Evolutionary conservation across 2,888 invertebrate genomes (phyloP).

Genomic region (Eupithecia inturbata): DNA sequence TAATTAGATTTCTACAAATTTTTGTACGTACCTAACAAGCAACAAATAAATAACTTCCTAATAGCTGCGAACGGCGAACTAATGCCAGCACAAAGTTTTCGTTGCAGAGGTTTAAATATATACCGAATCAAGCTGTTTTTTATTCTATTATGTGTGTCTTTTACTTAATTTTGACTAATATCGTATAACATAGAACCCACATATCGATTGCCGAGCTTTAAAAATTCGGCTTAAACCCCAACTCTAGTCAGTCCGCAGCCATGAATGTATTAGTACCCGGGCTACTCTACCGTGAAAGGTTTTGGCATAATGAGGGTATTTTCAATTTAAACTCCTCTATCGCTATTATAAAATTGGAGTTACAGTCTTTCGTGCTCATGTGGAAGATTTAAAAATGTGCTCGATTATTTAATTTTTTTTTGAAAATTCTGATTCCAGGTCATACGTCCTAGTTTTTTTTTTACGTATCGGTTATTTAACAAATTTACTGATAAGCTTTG

Average conservation of each 20-base stretch:
- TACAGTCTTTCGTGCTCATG: conserved; percentile 37
- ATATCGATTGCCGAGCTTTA: not conserved
- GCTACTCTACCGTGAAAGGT: conserved; percentile 50
- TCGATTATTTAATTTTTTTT: not conserved
- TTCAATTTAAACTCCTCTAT: conserved; percentile 46
- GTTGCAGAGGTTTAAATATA: not conserved
- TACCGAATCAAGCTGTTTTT: not conserved
- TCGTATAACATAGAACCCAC: not conserved
- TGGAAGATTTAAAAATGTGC: conserved; percentile 17
- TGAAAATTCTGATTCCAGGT: not conserved
- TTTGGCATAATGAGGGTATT: conserved; percentile 50
- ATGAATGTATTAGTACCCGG: conserved; percentile 42
- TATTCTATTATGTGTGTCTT: no score
- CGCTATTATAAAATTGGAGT: conserved; percentile 41
- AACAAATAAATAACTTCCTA: not conserved
- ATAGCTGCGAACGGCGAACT: not conserved
- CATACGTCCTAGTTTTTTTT: no score
- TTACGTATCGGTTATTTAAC: not conserved
- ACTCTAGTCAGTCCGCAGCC: conserved; percentile 26
- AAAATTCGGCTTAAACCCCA: conserved; percentile 20
- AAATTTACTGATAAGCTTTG: not conserved
- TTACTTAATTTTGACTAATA: not conserved
- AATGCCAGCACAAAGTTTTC: not conserved
- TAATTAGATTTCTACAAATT: no score
- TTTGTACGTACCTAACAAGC: no score